Conservation (phyloP, 2,113 vertebrate species). For the Eclectus roratus region DNA sequence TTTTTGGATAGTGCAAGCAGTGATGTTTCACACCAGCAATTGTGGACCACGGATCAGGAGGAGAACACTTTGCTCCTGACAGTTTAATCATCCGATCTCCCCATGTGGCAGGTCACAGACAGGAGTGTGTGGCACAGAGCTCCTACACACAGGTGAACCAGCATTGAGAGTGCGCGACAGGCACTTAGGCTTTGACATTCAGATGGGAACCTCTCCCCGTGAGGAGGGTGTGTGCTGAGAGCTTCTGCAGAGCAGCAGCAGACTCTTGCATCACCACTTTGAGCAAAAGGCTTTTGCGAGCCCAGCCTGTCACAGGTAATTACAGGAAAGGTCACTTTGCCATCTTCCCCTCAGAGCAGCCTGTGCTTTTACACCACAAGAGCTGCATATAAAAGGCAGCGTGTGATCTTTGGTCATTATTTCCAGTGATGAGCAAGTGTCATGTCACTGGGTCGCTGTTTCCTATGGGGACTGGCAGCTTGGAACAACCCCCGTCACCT, state of each 20-base stretch:
- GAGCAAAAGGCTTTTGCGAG: not conserved
- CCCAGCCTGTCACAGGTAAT: not conserved
- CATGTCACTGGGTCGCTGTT: not conserved
- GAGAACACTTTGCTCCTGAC: not conserved
- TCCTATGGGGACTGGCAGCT: fast-evolving
- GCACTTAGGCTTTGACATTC: not conserved
- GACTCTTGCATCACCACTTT: not conserved
- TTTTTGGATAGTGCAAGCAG: not conserved
- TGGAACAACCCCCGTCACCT: not conserved
- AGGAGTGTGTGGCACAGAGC: not conserved
- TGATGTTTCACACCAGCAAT: not conserved
- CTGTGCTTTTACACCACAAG: not conserved
- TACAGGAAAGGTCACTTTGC: not conserved
- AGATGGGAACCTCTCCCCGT: not conserved
- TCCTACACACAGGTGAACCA: fast-evolving
- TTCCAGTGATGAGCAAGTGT: not conserved
- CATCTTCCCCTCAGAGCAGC: not conserved
- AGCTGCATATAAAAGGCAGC: fast-evolving
- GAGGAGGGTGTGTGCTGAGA: not conserved
- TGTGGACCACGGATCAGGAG: not conserved
- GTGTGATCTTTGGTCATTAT: not conserved
- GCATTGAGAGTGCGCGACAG: fast-evolving
- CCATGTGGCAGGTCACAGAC: not conserved
- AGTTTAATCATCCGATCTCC: not conserved
- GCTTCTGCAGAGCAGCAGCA: not conserved